Base-by-base conservation (phyloP, 2,888 invertebrate genomes). In the Tetropium fuscum region DNA sequence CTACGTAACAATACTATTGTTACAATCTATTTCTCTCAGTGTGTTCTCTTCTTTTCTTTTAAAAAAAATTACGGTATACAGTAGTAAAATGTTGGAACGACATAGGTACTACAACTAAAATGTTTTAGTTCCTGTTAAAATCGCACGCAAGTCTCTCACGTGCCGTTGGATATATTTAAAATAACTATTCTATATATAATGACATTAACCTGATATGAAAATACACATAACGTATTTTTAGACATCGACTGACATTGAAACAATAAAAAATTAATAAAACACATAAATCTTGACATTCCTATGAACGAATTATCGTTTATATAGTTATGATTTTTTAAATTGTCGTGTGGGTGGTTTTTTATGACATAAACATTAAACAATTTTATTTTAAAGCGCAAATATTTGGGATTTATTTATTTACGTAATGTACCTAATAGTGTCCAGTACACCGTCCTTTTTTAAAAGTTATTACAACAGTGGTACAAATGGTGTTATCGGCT, bases 241-340 rank as follows among this genome's bases (percentile, higher is more conserved):
- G 48, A 20, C n/a, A n/a, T n/a, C n/a, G n/a, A 20, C 22, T 48
- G 48, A 48, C 48, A 48, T 48, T 48, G 48, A 36, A 13, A 48
- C 48, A 48, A 48, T 48, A 13, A 20, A 30, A 47, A 22, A n/a
- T 19, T 7, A n/a, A 13, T 48, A 25, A 20, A 36, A 44, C 44
- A n/a, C n/a, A n/a, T n/a, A n/a, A n/a, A n/a, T n/a, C n/a, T n/a
- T 6, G 13, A 27, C 25, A 43, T 7, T 11, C 16, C 11, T 22
- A 13, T 4, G 7, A 38, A 18, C 16, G 11, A 13, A 18, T 20
- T 18, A 41, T n/a, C 19, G 13, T 19, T 18, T 11, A 22, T 11
- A 11, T 2, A 11, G 19, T 19, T 41, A 22, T 22, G 19, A 41
- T 11, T 20, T 41, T 41, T 41, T 20, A 19, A 7, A 32, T 32